Base-by-base conservation (phyloP, 2,797 vertebrate genomes). In the Craterocephalus amniculus region DNA sequence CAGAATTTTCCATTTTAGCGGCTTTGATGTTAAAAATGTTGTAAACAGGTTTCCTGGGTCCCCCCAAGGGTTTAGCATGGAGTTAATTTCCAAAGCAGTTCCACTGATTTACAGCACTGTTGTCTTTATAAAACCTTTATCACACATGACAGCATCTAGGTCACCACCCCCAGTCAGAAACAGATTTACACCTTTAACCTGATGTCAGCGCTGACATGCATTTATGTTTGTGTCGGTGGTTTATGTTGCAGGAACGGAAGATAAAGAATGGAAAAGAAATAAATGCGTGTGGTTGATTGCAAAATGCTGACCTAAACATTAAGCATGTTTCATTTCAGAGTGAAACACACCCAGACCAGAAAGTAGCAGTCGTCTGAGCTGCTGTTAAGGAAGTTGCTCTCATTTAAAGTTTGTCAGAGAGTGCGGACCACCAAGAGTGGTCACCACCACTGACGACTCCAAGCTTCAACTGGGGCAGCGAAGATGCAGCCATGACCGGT, bases 191-290 rank as follows among this genome's bases (percentile, higher is more conserved):
- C 16, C 0, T 4, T 34, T 34, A 49, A 1, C 71, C 3, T n/a
- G 6, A 6, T 36, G 29, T 7, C 14, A 24, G 1, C 8, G 0
- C 51, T 27, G 22, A 38, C 40, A 54, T 16, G 13, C 34, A 27
- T 63, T 38, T 60, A 52, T n/a, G 16, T 18, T 29, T 67, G 31
- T 32, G 32, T 61, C 20, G 60, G 69, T 3, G 24, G 48, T 66
- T 63, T 72, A 66, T 68, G 72, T 67, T 67, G 43, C 60, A 68
- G 38, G 67, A 58, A 26, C 36, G 58, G 85, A 67, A 18, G 38
- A 24, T 38, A 64, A 52, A 64, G 32, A 34, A 64, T 54, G 32
- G 8, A 32, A 16, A 63, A 48, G 18, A 48, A 48, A 48, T n/a
- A n/a, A 48, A 16, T 40, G 16, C 38, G 14, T 40, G 38, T 16